These are phyloP conservation scores for Acanthornis magna DNA, from an alignment of 2,797 vertebrate species.

Conservation along the genomic window DNA sequence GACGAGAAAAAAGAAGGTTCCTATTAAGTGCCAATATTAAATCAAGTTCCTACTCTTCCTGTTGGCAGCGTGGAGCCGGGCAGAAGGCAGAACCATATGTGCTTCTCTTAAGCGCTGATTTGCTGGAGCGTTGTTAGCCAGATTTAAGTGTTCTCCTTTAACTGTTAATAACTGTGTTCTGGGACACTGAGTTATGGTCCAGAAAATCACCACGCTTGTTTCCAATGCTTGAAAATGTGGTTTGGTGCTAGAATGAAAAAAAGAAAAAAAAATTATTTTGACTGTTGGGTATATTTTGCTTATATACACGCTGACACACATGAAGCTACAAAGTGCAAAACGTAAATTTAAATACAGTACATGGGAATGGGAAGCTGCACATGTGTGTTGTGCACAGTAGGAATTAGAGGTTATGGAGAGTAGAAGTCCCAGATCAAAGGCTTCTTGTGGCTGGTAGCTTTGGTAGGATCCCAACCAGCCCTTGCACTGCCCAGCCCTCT, in stretches of 20 bases:
- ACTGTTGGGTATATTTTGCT: not conserved
- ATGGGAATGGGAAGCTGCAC: not conserved
- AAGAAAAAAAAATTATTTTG: not conserved
- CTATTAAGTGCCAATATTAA: constrained; percentile 8
- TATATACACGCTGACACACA: not conserved
- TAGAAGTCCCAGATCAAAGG: not conserved
- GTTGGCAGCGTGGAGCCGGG: constrained; percentile 36
- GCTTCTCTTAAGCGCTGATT: constrained; percentile 41
- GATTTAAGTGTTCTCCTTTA: constrained; percentile 3
- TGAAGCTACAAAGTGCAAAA: not conserved
- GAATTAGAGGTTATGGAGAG: not conserved
- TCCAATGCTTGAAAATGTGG: not conserved
- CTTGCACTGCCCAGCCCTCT: not conserved
- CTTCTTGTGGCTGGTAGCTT: not conserved
- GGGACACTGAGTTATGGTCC: constrained; percentile 2
- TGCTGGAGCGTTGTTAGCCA: constrained; percentile 27
- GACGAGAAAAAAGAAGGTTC: not conserved
- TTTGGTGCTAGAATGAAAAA: not conserved
- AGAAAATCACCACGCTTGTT: not conserved
- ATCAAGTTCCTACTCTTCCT: constrained; percentile 41
- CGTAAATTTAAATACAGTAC: not conserved
- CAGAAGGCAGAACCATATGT: constrained; percentile 68
- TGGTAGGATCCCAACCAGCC: not conserved
- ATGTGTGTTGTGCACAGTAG: fast-evolving
- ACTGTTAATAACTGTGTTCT: constrained; percentile 4